Conservation (phyloP, 2,113 vertebrate genomes). For the Dasyornis broadbenti region DNA sequence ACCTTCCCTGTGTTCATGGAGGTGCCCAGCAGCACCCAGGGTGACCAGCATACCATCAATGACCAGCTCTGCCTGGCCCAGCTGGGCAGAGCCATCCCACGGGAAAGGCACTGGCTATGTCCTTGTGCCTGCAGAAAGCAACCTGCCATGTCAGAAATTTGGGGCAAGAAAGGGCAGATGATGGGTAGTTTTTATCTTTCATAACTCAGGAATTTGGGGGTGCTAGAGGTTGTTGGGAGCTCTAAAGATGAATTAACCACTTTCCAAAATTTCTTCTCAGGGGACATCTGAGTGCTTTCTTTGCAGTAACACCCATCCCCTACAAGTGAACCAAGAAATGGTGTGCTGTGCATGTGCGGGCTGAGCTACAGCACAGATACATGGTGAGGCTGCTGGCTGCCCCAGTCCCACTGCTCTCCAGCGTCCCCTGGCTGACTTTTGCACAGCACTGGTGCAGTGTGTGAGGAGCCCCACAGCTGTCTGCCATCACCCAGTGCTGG, state of each 20-base stretch:
- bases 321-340: accelerated
- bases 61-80: neutral
- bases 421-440: neutral
- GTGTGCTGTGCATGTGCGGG: neutral
- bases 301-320: neutral
- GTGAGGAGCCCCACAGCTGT: neutral
- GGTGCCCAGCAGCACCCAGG: neutral
- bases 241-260: neutral
- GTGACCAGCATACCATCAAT: accelerated
- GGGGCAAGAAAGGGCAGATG: neutral
- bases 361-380: neutral
- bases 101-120: neutral
- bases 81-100: neutral
- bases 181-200: neutral
- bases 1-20: neutral
- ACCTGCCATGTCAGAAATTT: neutral
- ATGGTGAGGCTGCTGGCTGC: neutral
- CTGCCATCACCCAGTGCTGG: neutral
- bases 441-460: neutral
- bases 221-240: neutral
- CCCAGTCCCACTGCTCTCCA: neutral
- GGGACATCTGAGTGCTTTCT: neutral
- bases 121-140: neutral
- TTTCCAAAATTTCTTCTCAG: neutral
- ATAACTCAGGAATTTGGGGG: neutral